Evolutionary conservation across 2,797 vertebrate species (phyloP).

Genomic region (Rhinogobio ventralis): DNA sequence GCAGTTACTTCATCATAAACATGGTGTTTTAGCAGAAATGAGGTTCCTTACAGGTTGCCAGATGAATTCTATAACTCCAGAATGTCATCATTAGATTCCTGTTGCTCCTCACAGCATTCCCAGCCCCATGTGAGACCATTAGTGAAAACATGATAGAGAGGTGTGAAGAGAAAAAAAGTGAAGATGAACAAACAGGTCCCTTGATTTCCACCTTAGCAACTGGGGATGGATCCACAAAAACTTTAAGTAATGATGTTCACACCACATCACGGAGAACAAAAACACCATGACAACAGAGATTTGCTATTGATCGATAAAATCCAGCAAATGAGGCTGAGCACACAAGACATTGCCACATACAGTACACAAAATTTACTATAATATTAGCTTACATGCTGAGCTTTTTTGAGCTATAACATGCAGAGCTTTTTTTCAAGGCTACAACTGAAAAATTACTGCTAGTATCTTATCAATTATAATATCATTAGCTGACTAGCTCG

Average conservation of each 20-base stretch:
- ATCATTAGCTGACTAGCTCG: not conserved
- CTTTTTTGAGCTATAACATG: not conserved
- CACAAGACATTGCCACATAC: conserved; percentile 1
- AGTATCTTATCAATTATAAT: not conserved
- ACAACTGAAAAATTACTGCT: not conserved
- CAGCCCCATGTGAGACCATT: conserved; percentile 46
- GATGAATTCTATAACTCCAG: conserved; percentile 14
- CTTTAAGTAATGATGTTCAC: conserved; percentile 29
- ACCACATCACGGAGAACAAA: conserved; percentile 29
- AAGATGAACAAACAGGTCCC: conserved; percentile 47
- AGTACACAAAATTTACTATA: not conserved
- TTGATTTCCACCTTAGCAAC: conserved; percentile 28
- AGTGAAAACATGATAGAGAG: conserved; percentile 33
- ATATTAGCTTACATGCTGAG: not conserved
- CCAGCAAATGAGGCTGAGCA: conserved; percentile 21
- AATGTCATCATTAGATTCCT: conserved; percentile 6
- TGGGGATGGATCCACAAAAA: conserved; percentile 22
- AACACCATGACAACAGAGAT: conserved; percentile 27
- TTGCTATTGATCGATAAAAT: conserved; percentile 12
- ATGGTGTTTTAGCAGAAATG: not conserved
- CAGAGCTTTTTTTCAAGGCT: not conserved
- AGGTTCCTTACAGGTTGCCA: not conserved
- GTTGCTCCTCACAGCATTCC: conserved; percentile 16
- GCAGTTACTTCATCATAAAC: not conserved
- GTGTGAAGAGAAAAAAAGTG: conserved; percentile 20